Percentiles rank a stretch among this genome's conserved stretches.
Evolutionary conservation across 2,888 invertebrate species (phyloP).

Genomic region (Neocrepidodera transversa): DNA sequence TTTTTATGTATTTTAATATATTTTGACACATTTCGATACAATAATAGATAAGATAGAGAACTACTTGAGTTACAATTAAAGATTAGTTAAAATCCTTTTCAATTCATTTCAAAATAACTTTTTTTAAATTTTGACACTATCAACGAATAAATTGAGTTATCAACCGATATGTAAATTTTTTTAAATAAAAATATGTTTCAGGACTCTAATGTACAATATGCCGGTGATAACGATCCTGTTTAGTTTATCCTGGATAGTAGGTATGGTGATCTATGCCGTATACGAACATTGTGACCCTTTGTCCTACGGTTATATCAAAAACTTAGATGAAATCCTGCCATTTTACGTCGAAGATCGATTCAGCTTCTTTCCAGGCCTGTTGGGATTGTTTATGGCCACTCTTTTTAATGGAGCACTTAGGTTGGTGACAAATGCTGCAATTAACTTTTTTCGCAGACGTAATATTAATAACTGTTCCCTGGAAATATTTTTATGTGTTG

Average conservation of each 20-base stretch:
- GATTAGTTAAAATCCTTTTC: too few relatives aligned
- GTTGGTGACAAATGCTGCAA: constrained; percentile 58
- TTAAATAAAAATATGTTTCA: constrained; percentile 53
- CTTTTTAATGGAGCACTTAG: constrained; percentile 92
- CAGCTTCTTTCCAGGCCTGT: constrained; percentile 80
- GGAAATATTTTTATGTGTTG: neutral
- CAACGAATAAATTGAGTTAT: too few relatives aligned
- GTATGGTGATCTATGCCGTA: constrained; percentile 85
- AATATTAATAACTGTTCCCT: constrained; percentile 9
- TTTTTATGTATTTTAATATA: too few relatives aligned
- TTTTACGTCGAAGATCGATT: constrained; percentile 91
- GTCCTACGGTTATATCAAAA: constrained; percentile 73
- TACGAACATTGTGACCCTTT: constrained; percentile 87
- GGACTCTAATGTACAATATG: constrained; percentile 79
- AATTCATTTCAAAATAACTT: too few relatives aligned
- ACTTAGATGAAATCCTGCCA: constrained; percentile 84
- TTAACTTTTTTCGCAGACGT: constrained; percentile 32
- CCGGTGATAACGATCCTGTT: constrained; percentile 81
- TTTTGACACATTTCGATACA: too few relatives aligned
- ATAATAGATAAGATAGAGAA: too few relatives aligned
- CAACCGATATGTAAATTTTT: neutral
- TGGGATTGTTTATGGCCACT: constrained; percentile 90
- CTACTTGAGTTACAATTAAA: too few relatives aligned
- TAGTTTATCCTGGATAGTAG: constrained; percentile 84
- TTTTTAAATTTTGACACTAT: too few relatives aligned